Evolutionary conservation across 2,113 vertebrate genomes (phyloP).

Genomic region (Pelodiscus sinensis): DNA sequence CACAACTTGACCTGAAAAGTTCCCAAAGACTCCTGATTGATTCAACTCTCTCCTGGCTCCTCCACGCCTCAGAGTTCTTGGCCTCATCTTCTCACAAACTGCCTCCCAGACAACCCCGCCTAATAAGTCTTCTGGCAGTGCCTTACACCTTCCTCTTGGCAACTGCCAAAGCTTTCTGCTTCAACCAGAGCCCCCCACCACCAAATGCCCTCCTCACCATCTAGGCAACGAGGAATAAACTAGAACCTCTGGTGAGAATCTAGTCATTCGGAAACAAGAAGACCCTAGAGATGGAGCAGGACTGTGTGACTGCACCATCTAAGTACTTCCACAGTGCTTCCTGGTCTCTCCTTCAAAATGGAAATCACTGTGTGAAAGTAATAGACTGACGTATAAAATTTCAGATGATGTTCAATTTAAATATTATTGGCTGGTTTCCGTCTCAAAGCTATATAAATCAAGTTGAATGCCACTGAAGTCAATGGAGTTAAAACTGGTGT

Average conservation of each 20-base stretch:
- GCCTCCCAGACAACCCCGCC: neutral
- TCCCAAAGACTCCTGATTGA: neutral
- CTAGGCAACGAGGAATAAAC: neutral
- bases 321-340: neutral
- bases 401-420: neutral
- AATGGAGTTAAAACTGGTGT: neutral
- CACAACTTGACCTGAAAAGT: neutral
- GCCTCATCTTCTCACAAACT: slow-evolving; percentile 2
- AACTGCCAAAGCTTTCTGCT: slow-evolving; percentile 37
- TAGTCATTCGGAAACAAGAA: neutral
- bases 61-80: neutral
- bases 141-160: neutral
- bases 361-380: neutral
- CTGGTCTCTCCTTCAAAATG: neutral
- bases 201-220: slow-evolving; percentile 21
- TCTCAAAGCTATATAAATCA: neutral
- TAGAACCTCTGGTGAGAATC: neutral
- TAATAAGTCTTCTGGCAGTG: slow-evolving; percentile 11
- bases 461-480: neutral
- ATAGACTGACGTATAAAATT: neutral
- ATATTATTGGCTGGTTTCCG: neutral
- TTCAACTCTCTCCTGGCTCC: neutral
- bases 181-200: neutral
- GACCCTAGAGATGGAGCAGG: neutral
- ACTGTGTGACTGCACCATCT: neutral